Evolutionary conservation across 2,888 invertebrate species (phyloP), one percentile per base, ranked within the genome.

Genomic region (Caenorhabditis sinica): DNA sequence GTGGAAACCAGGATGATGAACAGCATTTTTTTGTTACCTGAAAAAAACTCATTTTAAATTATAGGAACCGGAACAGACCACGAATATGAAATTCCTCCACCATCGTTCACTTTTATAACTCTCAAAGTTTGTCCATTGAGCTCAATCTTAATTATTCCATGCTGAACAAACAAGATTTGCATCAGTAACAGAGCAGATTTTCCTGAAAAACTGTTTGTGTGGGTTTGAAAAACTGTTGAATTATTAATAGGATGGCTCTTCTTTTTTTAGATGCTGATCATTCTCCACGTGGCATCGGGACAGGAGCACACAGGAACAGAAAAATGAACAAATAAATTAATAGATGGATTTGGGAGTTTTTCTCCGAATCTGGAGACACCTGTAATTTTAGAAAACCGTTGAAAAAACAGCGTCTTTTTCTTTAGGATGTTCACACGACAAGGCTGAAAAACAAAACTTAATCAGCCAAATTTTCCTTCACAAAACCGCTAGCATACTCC

Each of bases 21-120:
- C 82, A 82, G 71, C 76, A 76, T 82, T 82, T 81, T 36, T 69
- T 82, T 75, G 68, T 74, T 82, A 82, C 80, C 80, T 80, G 65
- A 30, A 80, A 66, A 23, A 1, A 0, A 6, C 5, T 11, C 9
- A 43, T 51, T 25, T 51, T 6, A 4, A 23, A 28, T 51, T 23
- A 25, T 9, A 25, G 23, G 8, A 43, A 15, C 11, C 17, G 11
- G 20, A 68, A 11, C 28, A 51, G 40, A 63, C 15, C 6, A 20
- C 6, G n/a, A 51, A 23, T 17, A 15, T 45, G 63, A 17, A 13
- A 25, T 51, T 73, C 30, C 40, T n/a, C 53, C 40, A 17, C 17
- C 23, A 20, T 17, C 23, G 2, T 9, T 40, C 17, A 20, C 20
- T 75, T 76, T 60, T 76, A 76, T 76, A 76, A n/a, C 17, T 11